Base-by-base conservation (phyloP, 1,140 invertebrate genomes). In the Atta cephalotes region DNA sequence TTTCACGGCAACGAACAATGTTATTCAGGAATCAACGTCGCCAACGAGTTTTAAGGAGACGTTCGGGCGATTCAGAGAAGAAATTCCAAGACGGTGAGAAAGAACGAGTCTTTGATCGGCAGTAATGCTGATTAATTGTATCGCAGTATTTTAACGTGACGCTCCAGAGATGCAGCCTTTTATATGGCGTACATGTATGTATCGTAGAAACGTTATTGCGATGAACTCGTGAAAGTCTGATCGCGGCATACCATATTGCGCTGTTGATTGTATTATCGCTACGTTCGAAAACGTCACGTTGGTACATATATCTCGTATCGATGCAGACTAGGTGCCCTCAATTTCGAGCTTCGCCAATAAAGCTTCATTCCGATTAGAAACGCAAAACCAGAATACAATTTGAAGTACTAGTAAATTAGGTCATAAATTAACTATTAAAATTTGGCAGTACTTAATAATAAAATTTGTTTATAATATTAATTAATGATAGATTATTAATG, bases 321-420 rank as follows among this genome's bases (percentile, higher is more conserved):
- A 76, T 63, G 39, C 68, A 84, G 80, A 84, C 56, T 84, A 51
- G 70, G 28, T 84, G 80, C 56, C 39, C 70, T 62, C 70, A 72
- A 84, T 84, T 84, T 56, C 56, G 31, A 25, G 39, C 70, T 74
- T 60, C 39, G 25, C 18, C 80, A 76, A 62, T 76, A 84, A 60
- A 25, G 28, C 39, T 58, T 62, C 39, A 7, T 70, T 63, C 4
- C 45, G 70, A 84, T 49, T 25, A 60, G 53, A 82, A n/a, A 39
- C 10, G 31, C 18, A 14, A 21, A 21, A 31, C 12, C 12, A 31
- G n/a, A 60, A n/a, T 51, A 49, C 53, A 62, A 72, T 49, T 25
- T 74, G n/a, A 76, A 74, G 25, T 60, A 81, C 56, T 45, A 9
- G 7, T 14, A 12, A 76, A 49, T 31, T 76, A 1, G 14, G 56